These are phyloP conservation scores for Linepithema humile DNA, from an alignment of 1,140 invertebrate species.

Conservation along the genomic window DNA sequence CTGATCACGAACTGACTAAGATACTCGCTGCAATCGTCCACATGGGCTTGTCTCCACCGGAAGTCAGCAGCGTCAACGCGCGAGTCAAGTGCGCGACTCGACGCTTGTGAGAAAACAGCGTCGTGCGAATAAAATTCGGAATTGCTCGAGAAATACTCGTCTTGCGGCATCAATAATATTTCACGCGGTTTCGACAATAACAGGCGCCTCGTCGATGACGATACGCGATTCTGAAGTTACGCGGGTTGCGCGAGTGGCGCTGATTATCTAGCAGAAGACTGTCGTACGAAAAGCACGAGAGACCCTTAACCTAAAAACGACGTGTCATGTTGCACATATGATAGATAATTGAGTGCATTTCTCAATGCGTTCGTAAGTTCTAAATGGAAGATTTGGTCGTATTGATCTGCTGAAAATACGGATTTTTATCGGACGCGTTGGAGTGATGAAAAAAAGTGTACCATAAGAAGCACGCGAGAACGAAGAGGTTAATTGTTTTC, in stretches of 20 bases:
- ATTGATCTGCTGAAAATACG: not conserved
- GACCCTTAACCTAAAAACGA: slow-evolving; percentile 58
- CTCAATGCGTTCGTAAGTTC: not conserved
- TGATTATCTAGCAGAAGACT: slow-evolving; percentile 65
- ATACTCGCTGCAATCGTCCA: slow-evolving; percentile 68
- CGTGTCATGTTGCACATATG: not conserved
- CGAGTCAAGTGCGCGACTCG: slow-evolving; percentile 53
- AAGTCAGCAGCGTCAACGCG: slow-evolving; percentile 59
- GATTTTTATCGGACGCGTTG: too few species aligned
- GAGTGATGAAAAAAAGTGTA: not conserved
- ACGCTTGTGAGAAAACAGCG: not conserved
- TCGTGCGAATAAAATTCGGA: not conserved
- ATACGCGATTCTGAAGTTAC: not conserved
- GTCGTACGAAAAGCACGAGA: slow-evolving; percentile 22
- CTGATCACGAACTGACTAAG: slow-evolving; percentile 58
- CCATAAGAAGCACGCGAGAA: not conserved
- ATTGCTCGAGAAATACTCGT: too few species aligned
- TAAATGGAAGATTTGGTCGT: not conserved
- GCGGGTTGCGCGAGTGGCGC: slow-evolving; percentile 34
- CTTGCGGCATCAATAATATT: not conserved
- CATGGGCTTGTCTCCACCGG: slow-evolving; percentile 78
- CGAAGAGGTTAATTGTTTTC: slow-evolving; percentile 63
- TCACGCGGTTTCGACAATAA: not conserved
- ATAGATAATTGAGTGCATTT: not conserved
- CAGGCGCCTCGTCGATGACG: not conserved